Base-by-base conservation (phyloP, 2,113 vertebrate genomes). In the Brachionichthys hirsutus region DNA sequence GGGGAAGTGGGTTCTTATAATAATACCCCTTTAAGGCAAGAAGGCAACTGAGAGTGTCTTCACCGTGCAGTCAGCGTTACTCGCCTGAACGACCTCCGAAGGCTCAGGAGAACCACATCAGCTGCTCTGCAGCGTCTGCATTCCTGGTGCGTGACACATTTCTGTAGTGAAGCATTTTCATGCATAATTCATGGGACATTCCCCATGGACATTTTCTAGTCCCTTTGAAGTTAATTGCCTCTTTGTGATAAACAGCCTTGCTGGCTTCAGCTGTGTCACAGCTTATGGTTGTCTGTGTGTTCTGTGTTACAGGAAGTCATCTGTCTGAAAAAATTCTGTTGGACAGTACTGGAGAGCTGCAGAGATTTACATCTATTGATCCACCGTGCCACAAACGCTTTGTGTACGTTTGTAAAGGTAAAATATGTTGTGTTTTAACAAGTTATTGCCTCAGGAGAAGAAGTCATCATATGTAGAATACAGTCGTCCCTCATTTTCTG, bases 181-280 rank as follows among this genome's bases (percentile, higher is more conserved):
- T 80, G 54, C 78, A 83, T 85, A 84, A 84, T 87, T 84, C 67
- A 83, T 80, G 5, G 62, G 62, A 51, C 61, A 79, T 78, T 75
- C 46, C 61, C 55, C 66, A 80, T 47, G 72, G 70, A 80, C 72
- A 67, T 79, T 74, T 74, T 58, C 54, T 78, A 78, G 74, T 71
- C 66, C 73, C 78, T 86, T 86, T 85, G 82, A 85, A 86, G 78
- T 78, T 80, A 83, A 81, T 83, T 83, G 71, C 78, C 69, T 45
- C 49, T 55, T 44, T 34, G 11, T 81, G 75, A 81, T 83, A 75
- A 85, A 83, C 70, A 77, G 65, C 56, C 36, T 42, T 1, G 35
- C 70, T 62, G 2, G 16, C 38, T 65, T 35, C 8, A 16, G 41
- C 46, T 59, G 52, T 35, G 58, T 49, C 48, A 62, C 22, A 52